Conservation (phyloP, 2,797 vertebrate species). For the Dryobates pubescens region DNA sequence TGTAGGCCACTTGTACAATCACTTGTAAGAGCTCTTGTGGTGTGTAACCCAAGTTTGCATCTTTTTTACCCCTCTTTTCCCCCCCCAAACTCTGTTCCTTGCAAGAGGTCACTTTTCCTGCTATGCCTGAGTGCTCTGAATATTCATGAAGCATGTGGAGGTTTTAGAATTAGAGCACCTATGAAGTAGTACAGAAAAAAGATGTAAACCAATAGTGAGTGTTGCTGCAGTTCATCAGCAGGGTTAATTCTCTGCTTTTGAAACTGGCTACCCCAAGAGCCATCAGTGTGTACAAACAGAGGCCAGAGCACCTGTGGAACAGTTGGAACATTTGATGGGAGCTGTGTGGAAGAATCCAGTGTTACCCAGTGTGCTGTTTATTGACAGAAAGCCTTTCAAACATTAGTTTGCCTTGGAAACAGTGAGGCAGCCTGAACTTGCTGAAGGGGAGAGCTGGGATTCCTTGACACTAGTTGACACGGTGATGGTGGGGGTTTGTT, state of each 20-base stretch:
- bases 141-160: neutral
- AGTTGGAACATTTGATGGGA: neutral
- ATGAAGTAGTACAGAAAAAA: neutral
- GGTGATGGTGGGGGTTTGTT: constrained; percentile 31
- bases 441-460: neutral
- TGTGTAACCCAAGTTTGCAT: neutral
- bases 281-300: neutral
- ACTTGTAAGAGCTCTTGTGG: neutral
- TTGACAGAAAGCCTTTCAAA: constrained; percentile 13
- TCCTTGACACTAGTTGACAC: constrained; percentile 22
- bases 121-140: neutral
- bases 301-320: constrained; percentile 4
- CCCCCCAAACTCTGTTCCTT: neutral
- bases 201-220: neutral
- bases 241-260: neutral
- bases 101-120: neutral
- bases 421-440: neutral
- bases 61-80: neutral
- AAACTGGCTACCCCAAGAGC: neutral
- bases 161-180: neutral
- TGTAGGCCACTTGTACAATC: neutral
- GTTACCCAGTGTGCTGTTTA: neutral
- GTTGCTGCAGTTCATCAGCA: neutral
- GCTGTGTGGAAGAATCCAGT: neutral
- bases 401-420: constrained; percentile 31